phyloP scores from a whole-genome alignment of 1,140 invertebrate species.

The Ceratoteleas bidentatus region DNA sequence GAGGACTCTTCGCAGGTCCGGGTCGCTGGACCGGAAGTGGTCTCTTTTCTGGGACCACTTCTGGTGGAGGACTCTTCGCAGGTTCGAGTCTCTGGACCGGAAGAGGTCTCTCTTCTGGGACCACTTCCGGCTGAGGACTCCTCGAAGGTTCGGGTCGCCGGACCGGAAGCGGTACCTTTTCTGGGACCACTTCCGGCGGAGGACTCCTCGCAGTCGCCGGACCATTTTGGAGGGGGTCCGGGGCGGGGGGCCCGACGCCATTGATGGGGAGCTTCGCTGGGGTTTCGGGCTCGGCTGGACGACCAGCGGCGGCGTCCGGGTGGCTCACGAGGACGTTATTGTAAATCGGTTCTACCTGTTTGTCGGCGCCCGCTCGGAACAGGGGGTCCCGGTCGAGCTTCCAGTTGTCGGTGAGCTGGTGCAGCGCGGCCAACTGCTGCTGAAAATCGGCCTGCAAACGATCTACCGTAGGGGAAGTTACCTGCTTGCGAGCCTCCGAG shows the following conservation, averaged over 20 bases:
- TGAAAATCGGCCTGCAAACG: slow-evolving; percentile 78
- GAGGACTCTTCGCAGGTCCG: not conserved
- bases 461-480: slow-evolving; percentile 76
- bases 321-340: slow-evolving; percentile 63
- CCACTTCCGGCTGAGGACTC: no score
- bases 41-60: no score
- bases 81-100: no score
- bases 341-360: slow-evolving; percentile 44
- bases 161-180: no score
- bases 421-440: slow-evolving; percentile 73
- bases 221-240: no score
- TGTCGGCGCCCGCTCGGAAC: slow-evolving; percentile 39
- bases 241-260: no score
- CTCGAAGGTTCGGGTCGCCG: no score
- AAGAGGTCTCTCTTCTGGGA: no score
- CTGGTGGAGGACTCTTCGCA: no score
- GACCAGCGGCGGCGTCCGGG: slow-evolving; percentile 9
- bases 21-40: no score
- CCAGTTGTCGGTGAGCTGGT: slow-evolving; percentile 75
- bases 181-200: no score
- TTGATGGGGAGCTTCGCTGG: not conserved
- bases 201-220: no score
- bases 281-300: not conserved
- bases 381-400: slow-evolving; percentile 70
- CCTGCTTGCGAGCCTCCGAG: slow-evolving; percentile 77